Evolutionary conservation across 2,888 invertebrate species (phyloP).

Genomic region (Barypeithes pellucidus): DNA sequence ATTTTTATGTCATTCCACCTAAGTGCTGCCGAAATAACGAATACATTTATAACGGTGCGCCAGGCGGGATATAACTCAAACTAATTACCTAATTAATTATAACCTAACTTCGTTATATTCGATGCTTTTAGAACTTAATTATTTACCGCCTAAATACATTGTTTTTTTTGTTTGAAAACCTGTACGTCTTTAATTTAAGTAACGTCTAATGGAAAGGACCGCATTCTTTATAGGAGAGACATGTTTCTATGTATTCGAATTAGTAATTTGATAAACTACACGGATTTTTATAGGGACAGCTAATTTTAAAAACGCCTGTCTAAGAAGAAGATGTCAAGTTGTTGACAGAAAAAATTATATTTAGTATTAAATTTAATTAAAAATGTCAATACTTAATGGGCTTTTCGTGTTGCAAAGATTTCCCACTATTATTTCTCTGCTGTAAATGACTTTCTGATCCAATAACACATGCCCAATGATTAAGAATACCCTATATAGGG

Average conservation of each 20-base stretch:
- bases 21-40: constrained; percentile 36
- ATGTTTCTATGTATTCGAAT: constrained; percentile 18
- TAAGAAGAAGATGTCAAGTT: neutral
- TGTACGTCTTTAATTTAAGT: constrained; percentile 39
- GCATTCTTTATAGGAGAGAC: constrained; percentile 23
- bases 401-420: neutral
- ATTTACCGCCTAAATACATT: constrained; percentile 46
- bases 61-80: constrained; percentile 56
- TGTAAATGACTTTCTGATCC: too few relatives aligned
- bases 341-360: neutral
- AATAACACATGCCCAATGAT: too few relatives aligned
- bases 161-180: constrained; percentile 45
- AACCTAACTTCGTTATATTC: constrained; percentile 53
- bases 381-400: neutral
- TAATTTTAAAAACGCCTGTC: neutral
- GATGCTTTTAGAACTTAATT: constrained; percentile 54
- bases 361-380: neutral
- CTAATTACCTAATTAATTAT: constrained; percentile 59
- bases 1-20: constrained; percentile 26
- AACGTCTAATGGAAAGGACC: constrained; percentile 26
- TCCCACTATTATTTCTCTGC: too few relatives aligned
- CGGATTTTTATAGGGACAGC: constrained; percentile 10
- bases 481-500: too few relatives aligned
- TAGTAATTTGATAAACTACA: constrained; percentile 33
- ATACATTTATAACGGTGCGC: constrained; percentile 29